Percentiles rank a stretch among this genome's conserved stretches.
Evolutionary conservation across 2,113 vertebrate genomes (phyloP).

Genomic region (Poicephalus meyeri): DNA sequence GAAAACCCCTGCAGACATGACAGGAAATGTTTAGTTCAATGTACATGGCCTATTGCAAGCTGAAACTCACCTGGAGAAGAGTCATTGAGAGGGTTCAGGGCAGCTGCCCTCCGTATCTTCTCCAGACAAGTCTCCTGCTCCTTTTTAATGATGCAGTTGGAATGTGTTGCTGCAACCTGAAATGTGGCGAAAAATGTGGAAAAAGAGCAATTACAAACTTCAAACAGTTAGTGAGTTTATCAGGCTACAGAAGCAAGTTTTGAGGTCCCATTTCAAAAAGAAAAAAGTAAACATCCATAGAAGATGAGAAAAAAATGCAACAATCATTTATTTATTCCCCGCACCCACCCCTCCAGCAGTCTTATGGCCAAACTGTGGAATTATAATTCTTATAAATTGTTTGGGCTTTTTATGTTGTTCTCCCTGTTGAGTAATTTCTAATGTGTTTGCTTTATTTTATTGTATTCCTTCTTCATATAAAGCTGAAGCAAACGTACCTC

Average conservation of each 20-base stretch:
- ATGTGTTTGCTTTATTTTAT: neutral
- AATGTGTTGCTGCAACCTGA: conserved; percentile 72
- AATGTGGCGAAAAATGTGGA: neutral
- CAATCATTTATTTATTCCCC: neutral
- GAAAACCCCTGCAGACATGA: neutral
- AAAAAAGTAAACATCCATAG: neutral
- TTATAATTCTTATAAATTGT: neutral
- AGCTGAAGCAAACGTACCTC: neutral
- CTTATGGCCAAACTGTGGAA: neutral
- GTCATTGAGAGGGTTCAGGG: conserved; percentile 70
- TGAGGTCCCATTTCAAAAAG: neutral
- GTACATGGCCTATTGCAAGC: neutral
- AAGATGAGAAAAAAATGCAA: neutral
- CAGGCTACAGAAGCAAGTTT: neutral
- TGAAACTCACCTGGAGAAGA: conserved; percentile 69
- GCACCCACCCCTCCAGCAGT: fast-evolving
- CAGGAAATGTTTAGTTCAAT: neutral
- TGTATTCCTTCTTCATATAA: neutral
- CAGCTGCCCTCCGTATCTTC: conserved; percentile 70
- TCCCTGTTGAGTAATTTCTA: neutral
- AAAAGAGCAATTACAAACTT: neutral
- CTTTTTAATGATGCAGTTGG: conserved; percentile 80
- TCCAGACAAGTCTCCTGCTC: conserved; percentile 78
- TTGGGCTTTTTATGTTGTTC: fast-evolving
- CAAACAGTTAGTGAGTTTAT: neutral